Percentiles rank a stretch among this genome's conserved stretches.
These are phyloP conservation scores for Cinclus mexicanus DNA, from an alignment of 2,113 vertebrate species.

Conservation along the genomic window DNA sequence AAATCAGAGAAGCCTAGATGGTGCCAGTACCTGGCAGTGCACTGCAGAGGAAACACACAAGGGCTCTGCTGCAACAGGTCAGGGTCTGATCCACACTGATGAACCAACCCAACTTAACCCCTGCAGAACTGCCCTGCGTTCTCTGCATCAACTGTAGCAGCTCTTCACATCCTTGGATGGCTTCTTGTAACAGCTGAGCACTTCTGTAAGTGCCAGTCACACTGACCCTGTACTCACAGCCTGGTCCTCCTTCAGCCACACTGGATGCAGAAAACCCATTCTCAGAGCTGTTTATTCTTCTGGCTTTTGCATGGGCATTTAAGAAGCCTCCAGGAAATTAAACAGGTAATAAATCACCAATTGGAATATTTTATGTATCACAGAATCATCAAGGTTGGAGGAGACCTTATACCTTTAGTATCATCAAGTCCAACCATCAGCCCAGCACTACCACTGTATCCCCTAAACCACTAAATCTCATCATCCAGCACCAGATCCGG, in stretches of 20 bases:
- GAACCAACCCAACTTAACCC: not conserved
- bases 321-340: not conserved
- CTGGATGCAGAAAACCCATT: not conserved
- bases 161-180: not conserved
- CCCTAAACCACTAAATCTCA: not conserved
- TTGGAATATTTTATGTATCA: not conserved
- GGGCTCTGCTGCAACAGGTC: not conserved
- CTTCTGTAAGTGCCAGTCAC: not conserved
- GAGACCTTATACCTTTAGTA: not conserved
- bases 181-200: not conserved
- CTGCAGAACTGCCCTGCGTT: not conserved
- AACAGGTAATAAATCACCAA: not conserved
- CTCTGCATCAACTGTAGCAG: not conserved
- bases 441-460: not conserved
- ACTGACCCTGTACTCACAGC: not conserved
- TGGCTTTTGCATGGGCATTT: not conserved
- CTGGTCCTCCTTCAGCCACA: not conserved
- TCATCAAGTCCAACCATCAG: not conserved
- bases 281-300: not conserved
- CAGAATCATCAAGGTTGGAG: not conserved
- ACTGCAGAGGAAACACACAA: not conserved
- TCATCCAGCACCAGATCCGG: not conserved
- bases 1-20: not conserved
- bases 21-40: not conserved
- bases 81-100: not conserved